Evolutionary conservation across 1,140 invertebrate genomes (phyloP).

Genomic region (Papilio helenus): DNA sequence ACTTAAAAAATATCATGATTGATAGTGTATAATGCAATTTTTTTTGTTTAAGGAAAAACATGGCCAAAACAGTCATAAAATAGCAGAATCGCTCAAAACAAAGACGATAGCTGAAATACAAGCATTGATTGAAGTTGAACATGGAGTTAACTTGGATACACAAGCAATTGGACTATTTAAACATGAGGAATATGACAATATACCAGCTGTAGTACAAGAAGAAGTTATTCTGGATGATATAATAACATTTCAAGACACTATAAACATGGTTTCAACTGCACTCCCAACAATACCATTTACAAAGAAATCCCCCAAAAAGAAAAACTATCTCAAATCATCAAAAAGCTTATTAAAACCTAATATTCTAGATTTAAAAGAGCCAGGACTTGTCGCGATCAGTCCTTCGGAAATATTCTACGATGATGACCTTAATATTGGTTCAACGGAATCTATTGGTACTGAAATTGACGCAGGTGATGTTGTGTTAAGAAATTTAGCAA

Average conservation of each 20-base stretch:
- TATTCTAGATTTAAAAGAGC: slow-evolving; percentile 37
- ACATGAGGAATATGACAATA: slow-evolving; percentile 56
- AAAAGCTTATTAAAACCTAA: slow-evolving; percentile 48
- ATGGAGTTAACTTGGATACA: slow-evolving; percentile 71
- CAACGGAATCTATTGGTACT: slow-evolving; percentile 62
- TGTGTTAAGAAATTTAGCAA: slow-evolving; percentile 56
- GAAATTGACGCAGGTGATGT: slow-evolving; percentile 55
- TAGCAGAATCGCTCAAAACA: slow-evolving; percentile 86
- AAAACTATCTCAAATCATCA: slow-evolving; percentile 46
- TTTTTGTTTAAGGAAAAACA: slow-evolving; percentile 83
- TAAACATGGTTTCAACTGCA: slow-evolving; percentile 82
- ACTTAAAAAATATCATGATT: background rate
- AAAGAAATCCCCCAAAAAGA: slow-evolving; percentile 57
- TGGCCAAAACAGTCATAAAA: slow-evolving; percentile 85
- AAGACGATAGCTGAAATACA: slow-evolving; percentile 85
- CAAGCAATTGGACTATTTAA: slow-evolving; percentile 54
- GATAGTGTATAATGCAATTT: background rate
- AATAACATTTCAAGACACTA: slow-evolving; percentile 81
- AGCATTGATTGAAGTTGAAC: slow-evolving; percentile 77
- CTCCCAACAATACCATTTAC: slow-evolving; percentile 74
- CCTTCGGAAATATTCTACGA: slow-evolving; percentile 69
- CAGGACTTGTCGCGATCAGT: slow-evolving; percentile 48
- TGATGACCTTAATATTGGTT: slow-evolving; percentile 64
- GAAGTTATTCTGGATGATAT: slow-evolving; percentile 76
- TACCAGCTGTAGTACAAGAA: slow-evolving; percentile 64